phyloP scores from a whole-genome alignment of 2,888 invertebrate species.

The Mimachlamys varia region DNA sequence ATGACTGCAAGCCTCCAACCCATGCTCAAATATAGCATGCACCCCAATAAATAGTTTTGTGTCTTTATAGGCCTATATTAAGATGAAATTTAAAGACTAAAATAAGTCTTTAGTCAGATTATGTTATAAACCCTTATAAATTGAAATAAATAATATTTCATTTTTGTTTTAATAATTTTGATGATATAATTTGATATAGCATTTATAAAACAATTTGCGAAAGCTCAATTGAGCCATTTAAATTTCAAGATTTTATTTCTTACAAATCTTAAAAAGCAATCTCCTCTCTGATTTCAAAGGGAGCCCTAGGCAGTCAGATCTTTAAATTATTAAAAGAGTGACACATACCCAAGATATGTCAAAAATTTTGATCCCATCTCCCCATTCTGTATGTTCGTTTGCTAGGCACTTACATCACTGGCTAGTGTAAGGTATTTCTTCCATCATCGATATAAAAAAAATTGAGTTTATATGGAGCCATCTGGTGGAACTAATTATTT shows the following conservation, averaged over 20 bases:
- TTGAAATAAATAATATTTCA: not conserved
- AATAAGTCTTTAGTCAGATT: too few relatives aligned
- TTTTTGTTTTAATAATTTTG: not conserved
- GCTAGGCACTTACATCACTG: not conserved
- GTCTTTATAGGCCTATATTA: too few relatives aligned
- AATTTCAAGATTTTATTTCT: not conserved
- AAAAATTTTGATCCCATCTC: conserved; percentile 29
- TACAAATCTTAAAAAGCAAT: not conserved
- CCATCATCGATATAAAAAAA: conserved; percentile 26
- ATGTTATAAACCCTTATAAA: too few relatives aligned
- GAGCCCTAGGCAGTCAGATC: not conserved
- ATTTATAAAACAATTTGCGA: not conserved
- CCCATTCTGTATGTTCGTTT: not conserved
- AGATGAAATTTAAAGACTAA: too few relatives aligned
- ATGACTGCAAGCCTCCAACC: too few relatives aligned
- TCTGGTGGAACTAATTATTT: conserved; percentile 34
- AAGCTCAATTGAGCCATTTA: not conserved
- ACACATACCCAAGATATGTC: conserved; percentile 7
- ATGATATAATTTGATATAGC: not conserved
- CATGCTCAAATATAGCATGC: too few relatives aligned
- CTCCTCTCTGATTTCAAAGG: not conserved
- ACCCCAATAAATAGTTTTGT: too few relatives aligned
- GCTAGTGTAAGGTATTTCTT: not conserved
- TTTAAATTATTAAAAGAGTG: conserved; percentile 13
- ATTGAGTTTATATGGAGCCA: not conserved